Percentiles rank a stretch among this genome's conserved stretches.
These are phyloP conservation scores for Charina bottae DNA, from an alignment of 2,113 vertebrate genomes.

Conservation along the genomic window DNA sequence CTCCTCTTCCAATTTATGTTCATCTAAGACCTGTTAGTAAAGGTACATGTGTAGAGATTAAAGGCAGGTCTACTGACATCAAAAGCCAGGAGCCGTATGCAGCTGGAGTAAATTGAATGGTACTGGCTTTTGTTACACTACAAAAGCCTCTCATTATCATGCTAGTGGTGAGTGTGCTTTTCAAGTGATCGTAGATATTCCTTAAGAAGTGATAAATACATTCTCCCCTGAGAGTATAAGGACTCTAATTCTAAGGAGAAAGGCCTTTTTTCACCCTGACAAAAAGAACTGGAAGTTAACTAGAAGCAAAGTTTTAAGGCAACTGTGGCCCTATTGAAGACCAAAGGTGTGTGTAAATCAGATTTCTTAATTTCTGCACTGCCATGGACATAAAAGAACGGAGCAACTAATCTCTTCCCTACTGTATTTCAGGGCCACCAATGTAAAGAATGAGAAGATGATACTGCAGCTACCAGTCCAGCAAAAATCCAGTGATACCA, in stretches of 20 bases:
- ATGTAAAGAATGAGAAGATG: background rate
- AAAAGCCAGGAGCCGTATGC: constrained; percentile 64
- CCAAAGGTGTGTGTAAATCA: background rate
- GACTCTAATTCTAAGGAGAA: constrained; percentile 58
- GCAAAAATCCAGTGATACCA: background rate
- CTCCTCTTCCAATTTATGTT: constrained; percentile 57
- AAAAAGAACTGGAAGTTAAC: constrained; percentile 8
- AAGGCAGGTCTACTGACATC: constrained; percentile 69
- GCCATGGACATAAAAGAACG: background rate
- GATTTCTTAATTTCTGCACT: background rate
- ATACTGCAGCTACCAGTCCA: background rate
- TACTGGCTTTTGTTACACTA: constrained; percentile 58
- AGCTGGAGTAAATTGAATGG: constrained; percentile 62
- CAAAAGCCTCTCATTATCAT: constrained; percentile 71
- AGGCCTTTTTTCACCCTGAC: background rate
- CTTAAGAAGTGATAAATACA: constrained; percentile 70
- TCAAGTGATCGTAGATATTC: constrained; percentile 67
- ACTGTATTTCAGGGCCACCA: background rate
- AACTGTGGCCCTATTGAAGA: background rate
- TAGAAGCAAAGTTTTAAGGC: background rate
- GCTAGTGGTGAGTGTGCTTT: constrained; percentile 62
- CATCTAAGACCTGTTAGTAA: constrained; percentile 61
- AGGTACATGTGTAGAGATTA: constrained; percentile 71
- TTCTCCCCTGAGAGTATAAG: constrained; percentile 44
- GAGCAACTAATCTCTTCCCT: background rate